Percentiles rank a stretch among this genome's conserved stretches.
Evolutionary conservation across 2,888 invertebrate genomes (phyloP).

Genomic region (Amorpha juglandis): DNA sequence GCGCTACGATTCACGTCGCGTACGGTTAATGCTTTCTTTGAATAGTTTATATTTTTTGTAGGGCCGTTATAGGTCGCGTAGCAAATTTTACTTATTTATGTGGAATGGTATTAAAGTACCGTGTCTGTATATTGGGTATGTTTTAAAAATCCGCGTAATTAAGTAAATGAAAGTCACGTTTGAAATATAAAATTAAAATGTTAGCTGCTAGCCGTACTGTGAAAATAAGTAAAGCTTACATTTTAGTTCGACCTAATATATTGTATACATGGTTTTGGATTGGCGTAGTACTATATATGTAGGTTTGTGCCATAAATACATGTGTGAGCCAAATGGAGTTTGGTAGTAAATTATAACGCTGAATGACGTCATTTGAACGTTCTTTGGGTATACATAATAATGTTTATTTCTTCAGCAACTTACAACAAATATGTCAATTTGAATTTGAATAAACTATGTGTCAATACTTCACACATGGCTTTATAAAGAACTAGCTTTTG

Average conservation of each 20-base stretch:
- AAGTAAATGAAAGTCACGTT: background rate
- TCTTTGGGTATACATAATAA: no score
- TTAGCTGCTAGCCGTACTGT: background rate
- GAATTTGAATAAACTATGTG: no score
- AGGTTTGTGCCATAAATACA: no score
- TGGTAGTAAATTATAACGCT: no score
- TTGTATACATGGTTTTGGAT: no score
- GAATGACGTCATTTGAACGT: no score
- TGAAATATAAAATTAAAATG: background rate
- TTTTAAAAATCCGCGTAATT: background rate
- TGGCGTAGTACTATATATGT: no score
- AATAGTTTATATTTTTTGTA: constrained; percentile 23
- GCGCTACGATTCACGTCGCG: constrained; percentile 24
- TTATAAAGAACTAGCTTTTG: no score
- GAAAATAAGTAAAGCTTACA: background rate
- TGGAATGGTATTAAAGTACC: background rate
- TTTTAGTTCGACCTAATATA: background rate
- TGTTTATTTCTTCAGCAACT: no score
- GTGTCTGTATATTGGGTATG: background rate
- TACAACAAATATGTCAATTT: no score
- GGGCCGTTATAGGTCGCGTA: background rate
- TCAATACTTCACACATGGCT: no score
- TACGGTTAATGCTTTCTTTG: constrained; percentile 13
- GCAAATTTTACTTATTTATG: constrained; percentile 8
- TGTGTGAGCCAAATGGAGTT: no score